A percentile compares a stretch with the other conserved stretches of the same genome.
These are phyloP conservation scores for Cryptoprocta ferox DNA, from an alignment of 2,797 vertebrate genomes.

Conservation along the genomic window DNA sequence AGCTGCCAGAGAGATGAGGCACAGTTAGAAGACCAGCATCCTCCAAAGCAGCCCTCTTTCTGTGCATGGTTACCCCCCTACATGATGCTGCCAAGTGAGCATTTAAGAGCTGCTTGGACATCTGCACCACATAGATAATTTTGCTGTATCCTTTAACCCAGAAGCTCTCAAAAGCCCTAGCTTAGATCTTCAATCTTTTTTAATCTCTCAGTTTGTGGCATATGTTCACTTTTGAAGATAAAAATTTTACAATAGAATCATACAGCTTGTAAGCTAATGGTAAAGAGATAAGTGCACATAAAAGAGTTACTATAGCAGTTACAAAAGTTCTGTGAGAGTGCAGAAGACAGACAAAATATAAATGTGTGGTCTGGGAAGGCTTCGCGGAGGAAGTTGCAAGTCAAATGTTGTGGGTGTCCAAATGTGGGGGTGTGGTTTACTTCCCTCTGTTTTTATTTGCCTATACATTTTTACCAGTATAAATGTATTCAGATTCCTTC, in stretches of 20 bases:
- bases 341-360: not conserved
- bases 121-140: conserved; percentile 17
- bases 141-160: conserved; percentile 2
- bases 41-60: not conserved
- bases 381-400: not conserved
- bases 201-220: conserved; percentile 28
- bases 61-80: rapidly evolving
- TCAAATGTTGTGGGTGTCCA: not conserved
- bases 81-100: not conserved
- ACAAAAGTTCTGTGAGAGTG: not conserved
- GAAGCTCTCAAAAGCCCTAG: not conserved
- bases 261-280: not conserved
- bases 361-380: not conserved
- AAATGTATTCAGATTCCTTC: not conserved
- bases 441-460: not conserved
- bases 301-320: not conserved
- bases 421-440: not conserved
- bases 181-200: not conserved
- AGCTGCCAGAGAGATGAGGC: not conserved
- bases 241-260: not conserved
- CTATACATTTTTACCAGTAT: not conserved
- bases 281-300: not conserved
- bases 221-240: conserved; percentile 57
- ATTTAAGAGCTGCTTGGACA: not conserved
- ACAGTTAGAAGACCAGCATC: not conserved